A percentile compares a stretch with the other conserved stretches of the same genome.
phyloP scores from a whole-genome alignment of 2,797 vertebrate species.

The Discoglossus pictus region DNA sequence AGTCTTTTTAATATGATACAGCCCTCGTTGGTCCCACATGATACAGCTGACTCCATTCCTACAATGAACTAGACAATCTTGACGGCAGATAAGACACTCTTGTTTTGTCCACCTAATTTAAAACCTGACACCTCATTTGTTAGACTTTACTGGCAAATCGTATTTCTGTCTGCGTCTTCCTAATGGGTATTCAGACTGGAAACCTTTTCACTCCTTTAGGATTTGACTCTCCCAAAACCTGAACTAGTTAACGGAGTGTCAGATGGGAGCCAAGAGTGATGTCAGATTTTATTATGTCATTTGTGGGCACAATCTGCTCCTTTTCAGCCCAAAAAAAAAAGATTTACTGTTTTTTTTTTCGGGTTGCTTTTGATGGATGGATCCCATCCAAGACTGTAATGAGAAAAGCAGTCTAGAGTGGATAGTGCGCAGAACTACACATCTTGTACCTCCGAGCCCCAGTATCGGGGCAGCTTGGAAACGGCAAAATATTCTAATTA shows the following conservation, averaged over 20 bases:
- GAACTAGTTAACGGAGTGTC: slow-evolving; percentile 21
- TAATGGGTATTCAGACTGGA: no score
- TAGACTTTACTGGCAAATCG: no score
- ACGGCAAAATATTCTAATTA: slow-evolving; percentile 26
- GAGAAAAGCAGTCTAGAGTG: slow-evolving; percentile 40
- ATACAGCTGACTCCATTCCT: no score
- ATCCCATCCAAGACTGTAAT: slow-evolving; percentile 31
- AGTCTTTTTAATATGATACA: no score
- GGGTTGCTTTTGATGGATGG: slow-evolving; percentile 41
- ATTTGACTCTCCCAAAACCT: background rate
- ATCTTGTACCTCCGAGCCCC: slow-evolving; percentile 19
- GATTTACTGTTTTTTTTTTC: slow-evolving; percentile 23
- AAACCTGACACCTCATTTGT: no score
- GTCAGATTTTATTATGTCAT: slow-evolving; percentile 69
- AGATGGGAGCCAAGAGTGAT: slow-evolving; percentile 62
- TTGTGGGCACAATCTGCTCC: slow-evolving; percentile 44
- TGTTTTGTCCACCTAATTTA: no score
- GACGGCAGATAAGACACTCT: no score
- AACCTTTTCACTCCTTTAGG: no score
- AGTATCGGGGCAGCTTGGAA: background rate
- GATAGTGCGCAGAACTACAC: slow-evolving; percentile 26
- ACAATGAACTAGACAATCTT: no score
- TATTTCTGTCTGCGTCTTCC: no score
- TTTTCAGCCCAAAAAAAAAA: slow-evolving; percentile 23
- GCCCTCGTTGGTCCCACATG: no score